Evolutionary conservation across 2,888 invertebrate genomes (phyloP), one percentile per base, ranked within the genome.

Genomic region (Odontothrips loti): DNA sequence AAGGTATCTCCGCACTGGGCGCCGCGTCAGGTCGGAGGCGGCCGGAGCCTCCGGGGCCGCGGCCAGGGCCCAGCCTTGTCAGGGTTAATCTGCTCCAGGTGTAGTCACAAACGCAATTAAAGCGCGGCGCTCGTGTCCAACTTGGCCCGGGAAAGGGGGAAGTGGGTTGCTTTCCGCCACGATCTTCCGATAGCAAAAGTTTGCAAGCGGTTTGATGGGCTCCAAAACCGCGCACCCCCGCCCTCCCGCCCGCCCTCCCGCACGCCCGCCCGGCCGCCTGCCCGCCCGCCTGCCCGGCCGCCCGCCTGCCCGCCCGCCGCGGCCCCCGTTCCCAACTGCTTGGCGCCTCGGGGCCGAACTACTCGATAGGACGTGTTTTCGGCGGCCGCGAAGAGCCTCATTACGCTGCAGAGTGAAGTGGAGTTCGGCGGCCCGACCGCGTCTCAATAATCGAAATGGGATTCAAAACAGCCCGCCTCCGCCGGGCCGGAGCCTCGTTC

Each of bases 161-260:
- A 75, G 68, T 75, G 68, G 34, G 68, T 75, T 75, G 68, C 68
- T 75, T 75, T 75, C 68, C 68, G 68, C 68, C 68, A 75, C 68
- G 68, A 75, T 75, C 68, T 75, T 75, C 68, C 68, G 68, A 75
- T 75, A 75, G 68, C 68, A 75, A 75, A 75, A 75, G 68, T 75
- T 75, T 75, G 68, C 68, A 75, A 75, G 68, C 68, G 68, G 68
- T 75, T 75, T 75, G 68, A 75, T 75, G 68, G 68, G 68, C 23
- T 75, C 68, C 27, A 75, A 75, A 75, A 27, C 9, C 11, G 27
- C 27, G 34, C 34, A 6, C 34, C 3, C 34, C 34, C 34, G 34
- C 34, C 3, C 34, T 6, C 3, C 34, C 34, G 34, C 3, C 34
- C 34, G 34, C 34, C 34, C 34, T 43, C 34, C 3, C 34, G n/a